These are phyloP conservation scores for Sternarchorhynchus goeldii DNA, from an alignment of 2,797 vertebrate genomes.

Conservation along the genomic window DNA sequence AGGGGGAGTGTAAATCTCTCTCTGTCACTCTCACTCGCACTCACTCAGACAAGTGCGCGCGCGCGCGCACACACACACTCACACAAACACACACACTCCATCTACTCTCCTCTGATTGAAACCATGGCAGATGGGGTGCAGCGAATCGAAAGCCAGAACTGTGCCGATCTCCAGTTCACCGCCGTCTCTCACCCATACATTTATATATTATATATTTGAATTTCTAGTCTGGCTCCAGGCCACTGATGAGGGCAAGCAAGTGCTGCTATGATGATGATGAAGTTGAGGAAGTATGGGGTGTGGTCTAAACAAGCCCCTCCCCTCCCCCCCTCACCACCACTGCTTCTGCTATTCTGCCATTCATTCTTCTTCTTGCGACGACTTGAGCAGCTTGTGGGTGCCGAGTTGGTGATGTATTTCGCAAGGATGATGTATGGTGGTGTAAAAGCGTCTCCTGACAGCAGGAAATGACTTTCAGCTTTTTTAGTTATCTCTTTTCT, in stretches of 20 bases:
- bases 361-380: not conserved
- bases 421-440: conserved; percentile 1
- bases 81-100: conserved; percentile 27
- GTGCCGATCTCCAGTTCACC: conserved; percentile 37
- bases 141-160: conserved; percentile 54
- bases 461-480: conserved; percentile 3
- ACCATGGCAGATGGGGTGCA: conserved; percentile 58
- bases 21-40: not conserved
- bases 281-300: conserved; percentile 1
- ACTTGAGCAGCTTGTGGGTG: not conserved
- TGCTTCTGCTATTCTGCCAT: too few species aligned
- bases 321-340: not conserved
- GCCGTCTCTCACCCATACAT: conserved; percentile 36
- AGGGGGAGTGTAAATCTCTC: conserved; percentile 36
- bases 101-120: conserved; percentile 54
- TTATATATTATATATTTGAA: conserved; percentile 10
- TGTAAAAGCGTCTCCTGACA: not conserved
- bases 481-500: not conserved
- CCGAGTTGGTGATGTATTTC: not conserved
- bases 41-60: not conserved
- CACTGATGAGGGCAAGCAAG: conserved; percentile 14
- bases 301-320: conserved; percentile 5
- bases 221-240: conserved; percentile 53
- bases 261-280: conserved; percentile 40
- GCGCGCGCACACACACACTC: not conserved